These are phyloP conservation scores for Amphimallon solstitiale DNA, from an alignment of 2,888 invertebrate genomes.

Conservation along the genomic window DNA sequence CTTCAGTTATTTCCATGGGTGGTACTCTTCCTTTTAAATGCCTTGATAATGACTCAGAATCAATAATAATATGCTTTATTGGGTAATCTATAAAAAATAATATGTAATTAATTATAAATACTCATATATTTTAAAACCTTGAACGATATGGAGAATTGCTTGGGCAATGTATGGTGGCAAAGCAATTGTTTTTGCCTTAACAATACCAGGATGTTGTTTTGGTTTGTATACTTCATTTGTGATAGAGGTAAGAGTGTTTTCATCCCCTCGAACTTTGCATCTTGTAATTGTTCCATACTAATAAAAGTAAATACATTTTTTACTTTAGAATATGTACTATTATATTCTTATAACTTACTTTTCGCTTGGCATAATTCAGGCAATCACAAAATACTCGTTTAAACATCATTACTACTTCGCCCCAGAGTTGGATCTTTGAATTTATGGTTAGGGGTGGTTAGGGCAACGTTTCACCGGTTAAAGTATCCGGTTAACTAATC, in stretches of 20 bases:
- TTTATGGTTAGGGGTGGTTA: too few relatives aligned
- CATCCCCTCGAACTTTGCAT: conserved; percentile 65
- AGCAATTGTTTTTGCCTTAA: conserved; percentile 65
- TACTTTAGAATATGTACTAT: neutral
- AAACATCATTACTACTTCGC: conserved; percentile 6
- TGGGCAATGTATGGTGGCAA: conserved; percentile 72
- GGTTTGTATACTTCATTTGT: conserved; percentile 70
- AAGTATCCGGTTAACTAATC: too few relatives aligned
- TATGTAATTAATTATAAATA: neutral
- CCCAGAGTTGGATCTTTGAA: too few relatives aligned
- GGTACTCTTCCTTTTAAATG: conserved; percentile 72
- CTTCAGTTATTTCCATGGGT: conserved; percentile 71
- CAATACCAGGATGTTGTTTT: conserved; percentile 78
- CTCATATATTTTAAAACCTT: conserved; percentile 58
- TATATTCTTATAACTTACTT: conserved; percentile 19
- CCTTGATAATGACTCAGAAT: conserved; percentile 67
- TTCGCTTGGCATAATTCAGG: neutral
- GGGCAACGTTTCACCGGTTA: too few relatives aligned
- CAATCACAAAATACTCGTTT: conserved; percentile 1
- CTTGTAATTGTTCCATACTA: conserved; percentile 55
- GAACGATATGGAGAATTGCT: conserved; percentile 67
- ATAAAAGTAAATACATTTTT: conserved; percentile 10
- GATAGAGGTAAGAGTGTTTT: conserved; percentile 64
- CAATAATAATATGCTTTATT: conserved; percentile 66
- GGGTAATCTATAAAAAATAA: conserved; percentile 65